phyloP scores from a whole-genome alignment of 2,113 vertebrate species.

The Oceanites oceanicus region DNA sequence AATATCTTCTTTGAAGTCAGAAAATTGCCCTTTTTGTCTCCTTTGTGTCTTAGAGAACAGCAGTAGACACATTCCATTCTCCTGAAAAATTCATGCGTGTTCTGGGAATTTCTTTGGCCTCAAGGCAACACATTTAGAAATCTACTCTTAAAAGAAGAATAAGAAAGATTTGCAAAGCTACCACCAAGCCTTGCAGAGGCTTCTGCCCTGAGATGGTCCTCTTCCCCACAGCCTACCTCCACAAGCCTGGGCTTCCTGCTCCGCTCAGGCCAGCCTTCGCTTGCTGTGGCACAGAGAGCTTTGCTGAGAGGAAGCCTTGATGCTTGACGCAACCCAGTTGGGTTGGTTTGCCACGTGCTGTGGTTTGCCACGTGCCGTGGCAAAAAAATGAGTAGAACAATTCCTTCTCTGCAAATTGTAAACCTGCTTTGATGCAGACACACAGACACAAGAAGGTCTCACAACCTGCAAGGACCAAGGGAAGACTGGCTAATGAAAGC shows the following conservation, averaged over 20 bases:
- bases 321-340: not conserved
- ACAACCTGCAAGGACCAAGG: not conserved
- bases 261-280: not conserved
- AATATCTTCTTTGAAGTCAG: not conserved
- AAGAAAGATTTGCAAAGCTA: not conserved
- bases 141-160: not conserved
- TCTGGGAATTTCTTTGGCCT: conserved; percentile 46
- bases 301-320: not conserved
- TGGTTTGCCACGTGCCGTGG: fast-evolving
- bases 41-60: conserved; percentile 23
- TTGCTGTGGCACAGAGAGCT: not conserved
- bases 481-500: not conserved
- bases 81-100: conserved; percentile 53
- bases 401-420: not conserved
- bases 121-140: conserved; percentile 40
- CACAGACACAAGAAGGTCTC: not conserved
- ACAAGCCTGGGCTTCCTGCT: not conserved
- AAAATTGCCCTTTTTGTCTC: conserved; percentile 11
- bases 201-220: not conserved
- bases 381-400: not conserved
- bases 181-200: not conserved
- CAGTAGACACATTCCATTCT: conserved; percentile 8
- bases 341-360: not conserved
- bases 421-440: not conserved
- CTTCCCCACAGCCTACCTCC: not conserved